phyloP scores from a whole-genome alignment of 2,888 invertebrate genomes.

The Strigamia maritima region DNA sequence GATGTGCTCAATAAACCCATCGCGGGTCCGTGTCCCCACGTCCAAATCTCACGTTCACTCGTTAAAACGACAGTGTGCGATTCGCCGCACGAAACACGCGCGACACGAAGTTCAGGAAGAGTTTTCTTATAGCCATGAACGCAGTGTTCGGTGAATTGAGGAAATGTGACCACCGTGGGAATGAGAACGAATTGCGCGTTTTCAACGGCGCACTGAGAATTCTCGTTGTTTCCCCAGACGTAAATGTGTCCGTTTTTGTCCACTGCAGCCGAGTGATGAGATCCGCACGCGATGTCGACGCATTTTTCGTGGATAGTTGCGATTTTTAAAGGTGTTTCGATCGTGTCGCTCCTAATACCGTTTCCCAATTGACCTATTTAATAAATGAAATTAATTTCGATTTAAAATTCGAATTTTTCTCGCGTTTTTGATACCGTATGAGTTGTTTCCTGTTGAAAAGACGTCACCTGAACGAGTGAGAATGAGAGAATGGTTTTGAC shows the following conservation, averaged over 20 bases:
- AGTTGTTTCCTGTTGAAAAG: conserved; percentile 78
- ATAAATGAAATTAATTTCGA: not conserved
- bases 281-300: conserved; percentile 70
- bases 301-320: conserved; percentile 66
- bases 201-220: conserved; percentile 66
- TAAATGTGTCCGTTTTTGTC: conserved; percentile 48
- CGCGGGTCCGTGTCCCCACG: conserved; percentile 50
- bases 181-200: not conserved
- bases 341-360: not conserved
- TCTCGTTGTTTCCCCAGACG: conserved; percentile 51
- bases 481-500: conserved; percentile 70
- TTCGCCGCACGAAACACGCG: conserved; percentile 48
- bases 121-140: conserved; percentile 4
- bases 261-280: conserved; percentile 58
- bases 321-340: conserved; percentile 35
- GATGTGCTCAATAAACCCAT: conserved; percentile 46
- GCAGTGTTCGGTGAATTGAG: conserved; percentile 1
- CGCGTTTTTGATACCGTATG: conserved; percentile 60
- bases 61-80: conserved; percentile 50
- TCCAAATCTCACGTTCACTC: conserved; percentile 49
- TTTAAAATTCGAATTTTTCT: not conserved
- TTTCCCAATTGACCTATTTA: conserved; percentile 39
- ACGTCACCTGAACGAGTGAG: conserved; percentile 76
- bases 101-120: conserved; percentile 43
- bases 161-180: conserved; percentile 38